A percentile compares a stretch with the other conserved stretches of the same genome.
phyloP scores from a whole-genome alignment of 1,140 invertebrate species.

The Pseudachorutes palmiensis region DNA sequence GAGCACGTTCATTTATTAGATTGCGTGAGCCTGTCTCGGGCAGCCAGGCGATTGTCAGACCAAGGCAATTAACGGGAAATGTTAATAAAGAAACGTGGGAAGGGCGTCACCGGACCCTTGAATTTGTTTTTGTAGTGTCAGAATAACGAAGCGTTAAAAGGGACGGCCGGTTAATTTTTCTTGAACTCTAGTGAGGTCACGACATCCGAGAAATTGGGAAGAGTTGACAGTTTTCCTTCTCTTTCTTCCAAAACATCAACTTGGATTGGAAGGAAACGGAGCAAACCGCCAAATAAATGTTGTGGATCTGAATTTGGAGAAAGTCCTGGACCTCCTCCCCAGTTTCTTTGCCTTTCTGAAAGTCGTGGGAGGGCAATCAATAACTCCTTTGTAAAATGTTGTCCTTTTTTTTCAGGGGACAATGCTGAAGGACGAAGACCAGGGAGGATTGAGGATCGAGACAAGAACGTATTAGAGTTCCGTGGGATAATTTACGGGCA shows the following conservation, averaged over 20 bases:
- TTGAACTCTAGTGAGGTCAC: background rate
- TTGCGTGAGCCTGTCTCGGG: too few species aligned
- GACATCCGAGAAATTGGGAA: background rate
- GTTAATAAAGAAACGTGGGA: too few species aligned
- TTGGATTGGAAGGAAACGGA: background rate
- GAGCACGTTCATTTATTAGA: too few species aligned
- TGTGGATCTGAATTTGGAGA: background rate
- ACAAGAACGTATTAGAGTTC: constrained; percentile 5
- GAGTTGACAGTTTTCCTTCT: background rate
- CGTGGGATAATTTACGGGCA: background rate
- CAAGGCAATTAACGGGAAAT: too few species aligned
- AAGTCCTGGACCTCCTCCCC: background rate
- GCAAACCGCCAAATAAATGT: background rate
- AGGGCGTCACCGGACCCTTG: background rate
- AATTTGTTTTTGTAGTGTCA: background rate
- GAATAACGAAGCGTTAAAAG: too few species aligned
- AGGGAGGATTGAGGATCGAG: background rate
- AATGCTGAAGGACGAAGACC: background rate
- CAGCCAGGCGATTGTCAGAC: too few species aligned
- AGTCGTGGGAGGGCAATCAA: background rate
- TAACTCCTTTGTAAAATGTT: background rate
- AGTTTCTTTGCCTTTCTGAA: background rate
- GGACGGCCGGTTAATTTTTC: too few species aligned
- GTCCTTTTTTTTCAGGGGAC: background rate
- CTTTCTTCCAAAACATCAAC: background rate